Conservation (phyloP, 2,797 vertebrate species). For the Calcarius lapponicus region DNA sequence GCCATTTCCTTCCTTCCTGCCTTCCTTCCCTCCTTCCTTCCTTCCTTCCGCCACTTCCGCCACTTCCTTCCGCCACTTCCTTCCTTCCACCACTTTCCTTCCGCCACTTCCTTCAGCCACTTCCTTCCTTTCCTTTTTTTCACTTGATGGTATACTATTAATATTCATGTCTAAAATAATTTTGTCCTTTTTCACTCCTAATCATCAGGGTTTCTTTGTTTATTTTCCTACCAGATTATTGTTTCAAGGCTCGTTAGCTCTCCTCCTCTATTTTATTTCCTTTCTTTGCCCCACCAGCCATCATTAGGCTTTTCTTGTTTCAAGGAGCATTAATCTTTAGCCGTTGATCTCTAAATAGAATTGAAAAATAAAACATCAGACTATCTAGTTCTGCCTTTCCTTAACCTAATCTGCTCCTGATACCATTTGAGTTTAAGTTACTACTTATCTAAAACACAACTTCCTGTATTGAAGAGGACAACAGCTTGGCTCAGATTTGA, state of each 20-base stretch:
- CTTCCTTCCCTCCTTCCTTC: no score
- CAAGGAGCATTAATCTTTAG: neutral
- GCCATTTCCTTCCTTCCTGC: no score
- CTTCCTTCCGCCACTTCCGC: no score
- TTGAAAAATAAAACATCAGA: neutral
- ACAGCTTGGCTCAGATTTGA: constrained; percentile 2
- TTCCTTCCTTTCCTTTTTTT: neutral
- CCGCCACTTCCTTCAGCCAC: no score
- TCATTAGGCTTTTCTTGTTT: neutral
- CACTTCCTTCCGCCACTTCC: no score
- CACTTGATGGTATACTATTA: neutral
- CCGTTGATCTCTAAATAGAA: neutral
- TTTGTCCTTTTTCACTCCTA: neutral
- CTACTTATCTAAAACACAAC: neutral
- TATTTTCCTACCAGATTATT: neutral
- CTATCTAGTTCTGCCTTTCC: neutral
- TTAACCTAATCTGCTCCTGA: neutral
- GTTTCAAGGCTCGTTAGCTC: neutral
- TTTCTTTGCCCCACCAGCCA: neutral
- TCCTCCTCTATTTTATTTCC: neutral
- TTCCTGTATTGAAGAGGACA: neutral
- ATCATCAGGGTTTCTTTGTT: neutral
- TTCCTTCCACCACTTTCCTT: no score
- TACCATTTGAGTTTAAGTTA: neutral
- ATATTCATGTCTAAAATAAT: neutral